Base-by-base conservation (phyloP, 2,797 vertebrate species). In the Crocidura indochinensis region DNA sequence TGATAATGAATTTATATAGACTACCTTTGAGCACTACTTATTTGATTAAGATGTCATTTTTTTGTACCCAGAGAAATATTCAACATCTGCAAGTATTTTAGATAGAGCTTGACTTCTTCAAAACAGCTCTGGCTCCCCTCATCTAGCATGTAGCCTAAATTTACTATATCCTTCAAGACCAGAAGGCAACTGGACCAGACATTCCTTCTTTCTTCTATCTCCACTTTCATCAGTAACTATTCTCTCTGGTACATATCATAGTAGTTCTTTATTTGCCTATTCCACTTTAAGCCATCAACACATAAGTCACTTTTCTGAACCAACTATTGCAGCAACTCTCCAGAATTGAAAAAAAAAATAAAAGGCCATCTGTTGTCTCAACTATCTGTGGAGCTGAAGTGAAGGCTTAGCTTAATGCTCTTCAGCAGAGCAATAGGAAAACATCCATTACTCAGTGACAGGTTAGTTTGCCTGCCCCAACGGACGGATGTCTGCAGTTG, bases 371-470 rank as follows among this genome's bases (percentile, higher is more conserved):
- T 98, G 97, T 96, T 97, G 97, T 94, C 95, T 96, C 95, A 93
- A 95, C 97, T 98, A 97, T 97, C 97, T 97, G 96, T 94, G 79
- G 95, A 97, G 97, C 97, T 97, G 95, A 96, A 97, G 97, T 96
- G 92, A 96, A 97, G 90, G 94, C 96, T 97, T 98, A 97, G 96
- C 96, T 97, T 97, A 97, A 97, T 97, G 97, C 95, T 97, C 95
- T 97, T 97, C 96, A 97, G 97, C 96, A 97, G 95, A 97, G 96
- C 97, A 97, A 97, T 97, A 97, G 96, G 97, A 97, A 97, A 97
- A 96, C 97, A 97, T 98, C 97, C 97, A 97, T 98, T 97, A 97
- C 79, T 0, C 93, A 22, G 49, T 97, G 97, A 97, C 97, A 96
- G 96, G 96, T 97, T 97, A 97, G 97, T 96, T 96, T 82, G 87